These are phyloP conservation scores for Erebia aethiops DNA, from an alignment of 2,888 invertebrate genomes.

Conservation along the genomic window DNA sequence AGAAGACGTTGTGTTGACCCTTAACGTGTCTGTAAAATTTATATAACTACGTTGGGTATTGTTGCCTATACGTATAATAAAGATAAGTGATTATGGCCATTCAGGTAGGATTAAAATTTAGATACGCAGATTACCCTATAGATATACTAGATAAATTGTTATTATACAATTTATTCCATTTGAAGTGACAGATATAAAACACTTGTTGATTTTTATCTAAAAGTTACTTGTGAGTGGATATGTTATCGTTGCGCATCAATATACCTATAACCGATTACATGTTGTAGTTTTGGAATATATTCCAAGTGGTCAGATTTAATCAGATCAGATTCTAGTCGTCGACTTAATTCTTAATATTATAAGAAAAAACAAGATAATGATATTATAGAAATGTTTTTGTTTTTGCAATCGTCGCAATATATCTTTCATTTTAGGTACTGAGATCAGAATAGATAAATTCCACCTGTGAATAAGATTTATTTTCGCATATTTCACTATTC, in stretches of 20 bases:
- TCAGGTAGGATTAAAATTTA: too few relatives aligned
- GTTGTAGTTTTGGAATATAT: neutral
- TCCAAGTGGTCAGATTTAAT: too few relatives aligned
- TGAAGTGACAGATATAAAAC: slow-evolving; percentile 25
- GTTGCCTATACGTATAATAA: neutral
- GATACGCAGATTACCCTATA: neutral
- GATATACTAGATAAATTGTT: neutral
- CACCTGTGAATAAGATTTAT: neutral
- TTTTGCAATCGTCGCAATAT: neutral
- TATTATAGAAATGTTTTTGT: neutral
- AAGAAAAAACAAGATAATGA: too few relatives aligned
- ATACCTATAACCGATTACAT: slow-evolving; percentile 19
- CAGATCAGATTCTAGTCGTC: too few relatives aligned
- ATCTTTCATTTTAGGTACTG: too few relatives aligned
- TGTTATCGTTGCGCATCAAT: slow-evolving; percentile 1
- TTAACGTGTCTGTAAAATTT: too few relatives aligned
- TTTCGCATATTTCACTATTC: slow-evolving; percentile 4
- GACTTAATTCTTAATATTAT: too few relatives aligned
- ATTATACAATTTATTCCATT: slow-evolving; percentile 3
- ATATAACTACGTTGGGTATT: too few relatives aligned
- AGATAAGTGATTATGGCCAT: neutral
- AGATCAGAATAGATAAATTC: neutral
- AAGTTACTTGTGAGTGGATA: slow-evolving; percentile 4
- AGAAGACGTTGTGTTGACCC: too few relatives aligned
- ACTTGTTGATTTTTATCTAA: slow-evolving; percentile 28